Conservation (phyloP, 2,797 vertebrate species). For the Channallabes apus region DNA sequence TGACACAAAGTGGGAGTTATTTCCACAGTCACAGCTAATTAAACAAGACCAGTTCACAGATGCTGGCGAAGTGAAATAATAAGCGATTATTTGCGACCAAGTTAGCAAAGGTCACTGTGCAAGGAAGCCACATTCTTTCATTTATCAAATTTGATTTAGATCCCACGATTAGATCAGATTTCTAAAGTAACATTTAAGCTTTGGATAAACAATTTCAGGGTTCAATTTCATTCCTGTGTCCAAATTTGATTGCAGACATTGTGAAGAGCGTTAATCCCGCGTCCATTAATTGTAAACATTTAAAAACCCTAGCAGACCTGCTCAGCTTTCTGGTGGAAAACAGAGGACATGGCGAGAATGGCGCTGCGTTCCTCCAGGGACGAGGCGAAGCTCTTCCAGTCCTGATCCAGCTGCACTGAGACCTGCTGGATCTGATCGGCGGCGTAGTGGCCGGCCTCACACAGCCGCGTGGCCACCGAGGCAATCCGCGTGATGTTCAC, state of each 20-base stretch:
- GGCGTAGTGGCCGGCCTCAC: conserved; percentile 91
- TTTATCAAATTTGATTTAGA: not conserved
- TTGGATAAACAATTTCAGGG: conserved; percentile 2
- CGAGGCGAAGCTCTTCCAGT: conserved; percentile 92
- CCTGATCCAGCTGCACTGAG: conserved; percentile 90
- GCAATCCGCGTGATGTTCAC: conserved; percentile 98
- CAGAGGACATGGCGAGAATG: conserved; percentile 91
- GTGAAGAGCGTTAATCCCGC: not conserved
- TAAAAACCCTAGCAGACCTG: conserved; percentile 77
- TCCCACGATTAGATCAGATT: not conserved
- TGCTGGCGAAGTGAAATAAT: not conserved
- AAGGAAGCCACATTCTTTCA: not conserved
- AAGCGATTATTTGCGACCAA: not conserved
- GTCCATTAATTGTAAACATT: not conserved
- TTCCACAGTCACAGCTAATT: conserved; percentile 26
- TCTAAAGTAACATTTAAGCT: not conserved
- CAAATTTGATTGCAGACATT: not conserved
- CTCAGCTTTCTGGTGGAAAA: conserved; percentile 94
- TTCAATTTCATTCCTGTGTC: not conserved
- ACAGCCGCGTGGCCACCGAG: conserved; percentile 88
- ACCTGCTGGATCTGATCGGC: conserved; percentile 90
- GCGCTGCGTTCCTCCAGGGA: conserved; percentile 93
- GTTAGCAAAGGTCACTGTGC: not conserved
- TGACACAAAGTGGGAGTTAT: conserved; percentile 23
- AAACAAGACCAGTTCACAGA: not conserved